Conservation (phyloP, 2,113 vertebrate species). For the Chamaea fasciata region DNA sequence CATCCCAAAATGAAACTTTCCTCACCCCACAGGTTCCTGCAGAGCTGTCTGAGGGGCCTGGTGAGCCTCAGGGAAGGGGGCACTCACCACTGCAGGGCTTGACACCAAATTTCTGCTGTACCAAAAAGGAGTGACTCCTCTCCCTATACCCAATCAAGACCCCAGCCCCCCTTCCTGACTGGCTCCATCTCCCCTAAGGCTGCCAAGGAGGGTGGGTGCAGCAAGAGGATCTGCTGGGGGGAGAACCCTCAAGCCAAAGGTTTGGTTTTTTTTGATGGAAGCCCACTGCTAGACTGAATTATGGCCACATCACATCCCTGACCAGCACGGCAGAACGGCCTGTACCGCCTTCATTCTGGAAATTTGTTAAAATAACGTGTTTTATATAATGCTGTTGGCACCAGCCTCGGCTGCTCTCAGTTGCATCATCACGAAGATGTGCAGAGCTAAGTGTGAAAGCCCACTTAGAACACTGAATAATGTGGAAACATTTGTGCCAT, state of each 20-base stretch:
- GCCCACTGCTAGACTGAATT: not conserved
- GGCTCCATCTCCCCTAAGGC: not conserved
- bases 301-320: not conserved
- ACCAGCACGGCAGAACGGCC: not conserved
- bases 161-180: not conserved
- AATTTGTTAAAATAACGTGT: not conserved
- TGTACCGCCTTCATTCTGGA: not conserved
- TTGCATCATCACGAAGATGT: not conserved
- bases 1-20: not conserved
- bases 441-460: constrained; percentile 28
- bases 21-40: rapidly evolving
- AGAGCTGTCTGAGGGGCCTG: rapidly evolving
- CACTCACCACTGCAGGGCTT: rapidly evolving
- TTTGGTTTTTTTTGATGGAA: not conserved
- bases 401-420: not conserved
- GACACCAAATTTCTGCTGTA: not conserved
- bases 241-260: not conserved
- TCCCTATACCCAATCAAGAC: not conserved
- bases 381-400: not conserved
- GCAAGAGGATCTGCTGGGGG: not conserved
- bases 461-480: constrained; percentile 21
- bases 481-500: not conserved
- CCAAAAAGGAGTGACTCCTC: not conserved
- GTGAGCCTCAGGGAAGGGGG: not conserved
- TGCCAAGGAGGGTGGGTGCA: not conserved